These are phyloP conservation scores for Drosophila koepferae DNA, from an alignment of 2,888 invertebrate genomes.

Conservation along the genomic window DNA sequence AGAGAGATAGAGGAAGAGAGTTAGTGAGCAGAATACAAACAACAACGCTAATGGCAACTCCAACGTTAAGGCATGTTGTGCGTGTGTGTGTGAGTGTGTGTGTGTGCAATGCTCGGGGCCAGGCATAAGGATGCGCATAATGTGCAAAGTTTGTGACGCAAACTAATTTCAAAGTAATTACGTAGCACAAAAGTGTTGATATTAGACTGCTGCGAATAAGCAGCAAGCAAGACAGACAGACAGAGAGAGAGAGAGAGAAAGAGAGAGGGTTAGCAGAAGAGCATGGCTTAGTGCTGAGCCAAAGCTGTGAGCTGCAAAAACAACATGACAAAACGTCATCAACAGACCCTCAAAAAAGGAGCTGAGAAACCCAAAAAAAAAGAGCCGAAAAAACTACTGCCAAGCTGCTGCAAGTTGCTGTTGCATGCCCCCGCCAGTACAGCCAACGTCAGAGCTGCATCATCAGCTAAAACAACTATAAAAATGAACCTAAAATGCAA, in stretches of 20 bases:
- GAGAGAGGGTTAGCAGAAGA: neutral
- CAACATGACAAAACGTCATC: constrained; percentile 74
- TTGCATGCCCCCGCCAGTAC: constrained; percentile 4
- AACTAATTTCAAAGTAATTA: constrained; percentile 84
- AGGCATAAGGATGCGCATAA: constrained; percentile 78
- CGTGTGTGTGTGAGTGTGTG: constrained; percentile 21
- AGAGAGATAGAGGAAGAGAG: neutral
- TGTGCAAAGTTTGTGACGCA: constrained; percentile 81
- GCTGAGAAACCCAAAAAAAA: constrained; percentile 21
- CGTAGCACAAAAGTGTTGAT: constrained; percentile 82
- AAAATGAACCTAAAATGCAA: constrained; percentile 34
- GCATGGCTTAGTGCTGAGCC: constrained; percentile 2
- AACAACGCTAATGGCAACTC: constrained; percentile 70
- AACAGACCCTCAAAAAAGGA: constrained; percentile 43
- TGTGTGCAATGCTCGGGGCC: constrained; percentile 42
- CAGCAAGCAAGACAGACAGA: constrained; percentile 5
- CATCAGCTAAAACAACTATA: constrained; percentile 43
- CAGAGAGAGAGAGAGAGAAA: neutral
- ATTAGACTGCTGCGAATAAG: constrained; percentile 69
- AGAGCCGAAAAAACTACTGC: neutral
- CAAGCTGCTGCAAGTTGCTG: constrained; percentile 50
- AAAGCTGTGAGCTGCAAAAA: constrained; percentile 51
- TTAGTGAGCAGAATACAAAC: constrained; percentile 23
- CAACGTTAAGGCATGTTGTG: constrained; percentile 59
- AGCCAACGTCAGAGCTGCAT: constrained; percentile 42